Base-by-base conservation (phyloP, 2,888 invertebrate genomes). In the Ophraella communa region DNA sequence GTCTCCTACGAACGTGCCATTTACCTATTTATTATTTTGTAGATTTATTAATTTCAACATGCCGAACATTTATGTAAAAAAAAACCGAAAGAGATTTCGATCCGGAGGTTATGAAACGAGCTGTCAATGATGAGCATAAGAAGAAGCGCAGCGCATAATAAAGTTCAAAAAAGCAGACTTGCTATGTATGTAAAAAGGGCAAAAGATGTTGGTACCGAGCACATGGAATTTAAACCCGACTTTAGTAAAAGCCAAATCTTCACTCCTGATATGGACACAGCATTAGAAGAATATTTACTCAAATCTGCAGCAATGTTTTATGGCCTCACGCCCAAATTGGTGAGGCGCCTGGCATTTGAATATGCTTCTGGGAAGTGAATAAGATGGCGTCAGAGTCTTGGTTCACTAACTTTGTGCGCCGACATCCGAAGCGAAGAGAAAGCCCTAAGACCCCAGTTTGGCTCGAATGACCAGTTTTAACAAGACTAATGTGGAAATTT, bases 391-490 rank as follows among this genome's bases (percentile, higher is more conserved):
- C 33, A 42, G 54, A 18, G 42, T 39, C 62, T 45, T 62, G 62
- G 58, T 67, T 64, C 21, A 21, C 52, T 3, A 23, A n/a, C 10
- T 67, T 61, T 58, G 20, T 67, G 30, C 39, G 35, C 14, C 2
- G 52, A 60, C 55, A 67, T 42, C 33, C 64, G 23, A 14, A 42
- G 24, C 44, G 54, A 42, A 60, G 4, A 53, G 64, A 45, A 47
- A 30, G 14, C 64, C 60, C 20, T n/a, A n/a, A n/a, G n/a, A n/a
- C n/a, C n/a, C n/a, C 24, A 24, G 24, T 24, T 24, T 24, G 24
- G 24, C 24, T 24, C 2, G 24, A 2, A 24, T 24, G 3, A 24
- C 24, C 8, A 24, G 24, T 24, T 24, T 24, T 24, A 24, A 24
- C 8, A 24, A 24, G 8, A 24, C 5, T 47, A 59, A 14, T 11